Evolutionary conservation across 64 coral and sea anemone species (phyloP).

Genomic region (Stichodactyla mertensii): DNA sequence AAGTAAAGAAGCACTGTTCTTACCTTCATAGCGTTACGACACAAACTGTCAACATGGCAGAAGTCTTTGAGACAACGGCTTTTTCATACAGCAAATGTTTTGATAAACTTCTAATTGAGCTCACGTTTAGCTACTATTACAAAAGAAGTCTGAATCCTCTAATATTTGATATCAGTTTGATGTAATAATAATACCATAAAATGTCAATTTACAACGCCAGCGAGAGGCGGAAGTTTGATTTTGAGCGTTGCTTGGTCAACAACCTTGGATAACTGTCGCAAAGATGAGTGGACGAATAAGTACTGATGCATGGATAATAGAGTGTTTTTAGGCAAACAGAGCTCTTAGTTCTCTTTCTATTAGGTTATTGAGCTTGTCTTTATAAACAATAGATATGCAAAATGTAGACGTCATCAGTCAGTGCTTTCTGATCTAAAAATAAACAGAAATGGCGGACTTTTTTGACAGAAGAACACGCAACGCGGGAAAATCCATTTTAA

Average conservation of each 20-base stretch:
- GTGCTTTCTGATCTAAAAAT: background rate
- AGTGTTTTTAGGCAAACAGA: background rate
- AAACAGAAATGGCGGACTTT: background rate
- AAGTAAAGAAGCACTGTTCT: background rate
- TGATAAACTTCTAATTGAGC: background rate
- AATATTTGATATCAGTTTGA: background rate
- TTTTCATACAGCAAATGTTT: background rate
- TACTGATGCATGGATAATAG: background rate
- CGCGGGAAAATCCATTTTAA: background rate
- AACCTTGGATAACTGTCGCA: background rate
- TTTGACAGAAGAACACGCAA: background rate
- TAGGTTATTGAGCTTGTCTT: background rate
- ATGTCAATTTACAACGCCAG: background rate
- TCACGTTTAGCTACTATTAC: background rate
- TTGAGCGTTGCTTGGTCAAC: background rate
- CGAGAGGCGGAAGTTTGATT: background rate
- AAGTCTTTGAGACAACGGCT: background rate
- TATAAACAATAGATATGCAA: background rate
- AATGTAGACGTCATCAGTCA: background rate
- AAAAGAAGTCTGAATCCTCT: background rate
- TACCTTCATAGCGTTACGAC: background rate
- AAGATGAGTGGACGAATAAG: background rate
- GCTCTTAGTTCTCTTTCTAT: background rate
- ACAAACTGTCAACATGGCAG: background rate
- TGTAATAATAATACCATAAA: background rate